phyloP scores from a whole-genome alignment of 2,888 invertebrate species.

The Crocallis elinguaria region DNA sequence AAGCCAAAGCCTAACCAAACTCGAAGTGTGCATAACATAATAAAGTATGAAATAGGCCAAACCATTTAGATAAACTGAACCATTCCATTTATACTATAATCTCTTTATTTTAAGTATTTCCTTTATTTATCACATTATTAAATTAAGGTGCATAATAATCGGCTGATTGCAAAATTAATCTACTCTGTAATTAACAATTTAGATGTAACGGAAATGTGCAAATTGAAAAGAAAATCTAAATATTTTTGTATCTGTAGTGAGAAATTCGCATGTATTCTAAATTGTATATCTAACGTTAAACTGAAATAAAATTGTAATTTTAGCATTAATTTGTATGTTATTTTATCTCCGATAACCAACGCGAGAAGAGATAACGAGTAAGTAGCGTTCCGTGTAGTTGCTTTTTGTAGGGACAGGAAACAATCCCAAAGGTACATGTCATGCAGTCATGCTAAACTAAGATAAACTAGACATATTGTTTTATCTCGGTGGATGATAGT shows the following conservation, averaged over 20 bases:
- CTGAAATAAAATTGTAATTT: conserved; percentile 78
- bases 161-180: conserved; percentile 14
- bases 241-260: conserved; percentile 76
- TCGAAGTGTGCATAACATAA: conserved; percentile 67
- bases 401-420: conserved; percentile 81
- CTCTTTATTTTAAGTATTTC: conserved; percentile 48
- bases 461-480: conserved; percentile 22
- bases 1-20: no score
- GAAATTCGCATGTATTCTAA: conserved; percentile 77
- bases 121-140: conserved; percentile 34
- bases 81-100: conserved; percentile 59
- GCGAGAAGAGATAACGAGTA: conserved; percentile 59
- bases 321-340: conserved; percentile 59
- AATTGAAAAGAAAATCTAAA: conserved; percentile 49
- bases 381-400: conserved; percentile 66
- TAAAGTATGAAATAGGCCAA: conserved; percentile 43
- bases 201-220: conserved; percentile 30
- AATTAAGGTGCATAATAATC: conserved; percentile 21
- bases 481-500: conserved; percentile 21
- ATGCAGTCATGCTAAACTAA: conserved; percentile 32
- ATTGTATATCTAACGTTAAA: conserved; percentile 65
- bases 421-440: conserved; percentile 67
- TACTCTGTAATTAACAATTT: conserved; percentile 25
- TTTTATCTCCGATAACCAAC: conserved; percentile 17
- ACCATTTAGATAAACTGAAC: conserved; percentile 50